Evolutionary conservation across 2,888 invertebrate species (phyloP), one percentile per base, ranked within the genome.

Genomic region (Drosophila longiperda): DNA sequence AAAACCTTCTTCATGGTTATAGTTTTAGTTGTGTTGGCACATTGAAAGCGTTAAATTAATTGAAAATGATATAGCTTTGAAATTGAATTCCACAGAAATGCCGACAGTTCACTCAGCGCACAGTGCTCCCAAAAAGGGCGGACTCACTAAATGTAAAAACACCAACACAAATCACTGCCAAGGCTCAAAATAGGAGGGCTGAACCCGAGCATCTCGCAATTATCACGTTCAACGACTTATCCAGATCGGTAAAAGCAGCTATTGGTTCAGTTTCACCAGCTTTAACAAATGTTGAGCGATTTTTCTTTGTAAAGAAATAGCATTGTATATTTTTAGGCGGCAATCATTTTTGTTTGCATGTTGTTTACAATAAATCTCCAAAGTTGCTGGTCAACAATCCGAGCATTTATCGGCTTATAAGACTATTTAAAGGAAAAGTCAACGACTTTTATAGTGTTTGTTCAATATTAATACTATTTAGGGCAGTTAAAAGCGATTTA

Each of bases 21-120:
- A 65, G 49, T 65, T 50, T 23, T 62, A 49, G 64, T 23, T 64
- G 23, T 62, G 17, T 69, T 80, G 80, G 75, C 73, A 89, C 87
- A 87, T 87, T 89, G 81, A 89, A 89, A 87, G 84, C 84, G 84
- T 83, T 76, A 85, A 89, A 85, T 87, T 89, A 85, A 85, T 83
- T 89, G 87, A 89, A 85, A 89, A 83, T 85, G 84, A 87, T 89
- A 89, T 83, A 76, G 89, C 89, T 89, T 89, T 89, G 84, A 89
- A 85, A 85, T 85, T 83, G 75, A 89, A 85, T 89, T 89, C 87
- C 89, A 74, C 64, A 86, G 80, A 84, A 86, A 89, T 89, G 87
- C 87, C 87, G 26, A 84, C 88, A 88, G 78, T 88, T 86, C 69
- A 66, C 49, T 52, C 62, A 50, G 59, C 68, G 54, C 70, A 23